Conservation (phyloP, 2,888 invertebrate species). For the Adela reaumurella region DNA sequence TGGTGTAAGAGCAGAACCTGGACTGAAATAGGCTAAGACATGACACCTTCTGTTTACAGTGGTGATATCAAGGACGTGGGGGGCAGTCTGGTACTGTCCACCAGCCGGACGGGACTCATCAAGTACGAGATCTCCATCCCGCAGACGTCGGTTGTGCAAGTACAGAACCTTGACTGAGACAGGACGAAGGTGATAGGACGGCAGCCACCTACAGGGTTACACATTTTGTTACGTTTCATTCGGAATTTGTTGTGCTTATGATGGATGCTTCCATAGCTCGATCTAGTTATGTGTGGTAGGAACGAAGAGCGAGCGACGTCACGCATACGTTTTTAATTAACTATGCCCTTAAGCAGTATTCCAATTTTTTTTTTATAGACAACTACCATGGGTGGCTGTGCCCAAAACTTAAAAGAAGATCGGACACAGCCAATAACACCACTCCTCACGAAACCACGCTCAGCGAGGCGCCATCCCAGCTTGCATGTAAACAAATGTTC, state of each 20-base stretch:
- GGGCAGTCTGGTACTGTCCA: slow-evolving; percentile 37
- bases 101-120: slow-evolving; percentile 45
- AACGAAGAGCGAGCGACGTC: too few species aligned
- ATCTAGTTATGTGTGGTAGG: slow-evolving; percentile 1
- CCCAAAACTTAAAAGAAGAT: too few species aligned
- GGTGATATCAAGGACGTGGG: slow-evolving; percentile 43
- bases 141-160: slow-evolving; percentile 43
- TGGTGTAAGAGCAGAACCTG: slow-evolving; percentile 48
- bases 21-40: slow-evolving; percentile 25
- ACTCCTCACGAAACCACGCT: too few species aligned
- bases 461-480: too few species aligned
- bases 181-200: not conserved
- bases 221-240: slow-evolving; percentile 15
- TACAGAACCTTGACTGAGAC: slow-evolving; percentile 48
- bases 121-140: slow-evolving; percentile 59
- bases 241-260: slow-evolving; percentile 15
- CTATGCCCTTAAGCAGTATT: too few species aligned
- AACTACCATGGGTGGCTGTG: too few species aligned
- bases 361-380: too few species aligned
- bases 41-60: slow-evolving; percentile 22
- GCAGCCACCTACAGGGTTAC: too few species aligned
- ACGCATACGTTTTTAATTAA: too few species aligned
- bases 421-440: too few species aligned
- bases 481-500: too few species aligned
- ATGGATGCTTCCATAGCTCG: slow-evolving; percentile 13